These are phyloP conservation scores for Temnothorax ravouxi DNA, from an alignment of 2,888 invertebrate species.

Conservation along the genomic window DNA sequence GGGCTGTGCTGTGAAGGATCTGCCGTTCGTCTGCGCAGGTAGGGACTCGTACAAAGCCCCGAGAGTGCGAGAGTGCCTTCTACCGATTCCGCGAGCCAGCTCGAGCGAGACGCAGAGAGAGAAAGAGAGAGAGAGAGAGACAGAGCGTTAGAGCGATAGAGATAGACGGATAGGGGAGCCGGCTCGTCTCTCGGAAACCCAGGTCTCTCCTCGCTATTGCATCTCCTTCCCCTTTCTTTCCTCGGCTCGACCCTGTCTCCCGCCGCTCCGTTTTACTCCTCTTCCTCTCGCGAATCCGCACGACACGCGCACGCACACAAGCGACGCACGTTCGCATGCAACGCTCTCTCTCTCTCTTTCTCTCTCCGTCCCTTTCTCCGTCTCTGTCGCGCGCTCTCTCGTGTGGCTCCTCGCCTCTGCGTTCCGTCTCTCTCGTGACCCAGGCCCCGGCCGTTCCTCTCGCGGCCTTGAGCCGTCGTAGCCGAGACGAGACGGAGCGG, in stretches of 20 bases:
- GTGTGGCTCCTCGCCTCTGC: constrained; percentile 44
- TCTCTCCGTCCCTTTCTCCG: constrained; percentile 24
- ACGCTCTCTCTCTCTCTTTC: constrained; percentile 41
- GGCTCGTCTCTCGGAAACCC: constrained; percentile 37
- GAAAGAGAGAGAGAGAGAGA: background rate
- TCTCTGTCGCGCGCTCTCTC: constrained; percentile 23
- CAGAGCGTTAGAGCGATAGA: background rate
- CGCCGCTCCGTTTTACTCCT: constrained; percentile 46
- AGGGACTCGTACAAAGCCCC: constrained; percentile 77
- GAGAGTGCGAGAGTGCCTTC: constrained; percentile 37
- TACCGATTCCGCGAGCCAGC: constrained; percentile 50
- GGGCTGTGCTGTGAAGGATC: constrained; percentile 87
- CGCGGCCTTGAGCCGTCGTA: constrained; percentile 81
- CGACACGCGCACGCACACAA: background rate
- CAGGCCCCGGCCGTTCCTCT: constrained; percentile 83
- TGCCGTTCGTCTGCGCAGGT: constrained; percentile 89
- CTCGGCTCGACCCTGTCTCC: constrained; percentile 22
- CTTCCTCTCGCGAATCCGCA: constrained; percentile 46
- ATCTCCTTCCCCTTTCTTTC: constrained; percentile 47
- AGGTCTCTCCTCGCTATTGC: constrained; percentile 14
- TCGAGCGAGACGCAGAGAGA: constrained; percentile 8
- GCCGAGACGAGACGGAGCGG: constrained; percentile 56
- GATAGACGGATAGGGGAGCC: constrained; percentile 20
- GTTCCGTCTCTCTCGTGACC: constrained; percentile 74
- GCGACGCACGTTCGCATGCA: background rate